Conservation (phyloP, 2,113 vertebrate species). For the human region DNA sequence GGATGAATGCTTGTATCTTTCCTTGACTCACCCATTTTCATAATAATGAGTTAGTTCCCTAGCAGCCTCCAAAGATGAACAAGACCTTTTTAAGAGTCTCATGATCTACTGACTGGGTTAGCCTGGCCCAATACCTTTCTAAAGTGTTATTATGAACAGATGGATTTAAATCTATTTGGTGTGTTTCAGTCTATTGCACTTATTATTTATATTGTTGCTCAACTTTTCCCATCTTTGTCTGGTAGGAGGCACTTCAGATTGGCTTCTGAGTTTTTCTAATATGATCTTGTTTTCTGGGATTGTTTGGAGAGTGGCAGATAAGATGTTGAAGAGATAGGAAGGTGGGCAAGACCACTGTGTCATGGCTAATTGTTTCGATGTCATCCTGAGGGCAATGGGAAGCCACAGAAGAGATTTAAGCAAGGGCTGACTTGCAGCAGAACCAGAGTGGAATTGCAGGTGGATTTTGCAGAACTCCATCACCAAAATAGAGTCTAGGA, state of each 20-base stretch:
- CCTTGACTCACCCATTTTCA: not conserved
- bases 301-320: not conserved
- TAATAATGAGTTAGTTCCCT: not conserved
- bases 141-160: not conserved
- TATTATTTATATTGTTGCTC: not conserved
- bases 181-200: not conserved
- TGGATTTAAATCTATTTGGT: not conserved
- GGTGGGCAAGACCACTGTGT: fast-evolving
- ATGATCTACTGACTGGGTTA: too few relatives aligned
- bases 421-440: not conserved
- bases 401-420: not conserved
- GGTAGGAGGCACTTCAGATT: not conserved
- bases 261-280: not conserved
- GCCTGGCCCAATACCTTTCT: not conserved
- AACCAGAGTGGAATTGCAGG: fast-evolving
- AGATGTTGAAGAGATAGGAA: not conserved
- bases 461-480: not conserved
- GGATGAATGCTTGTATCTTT: too few relatives aligned
- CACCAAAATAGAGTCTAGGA: not conserved
- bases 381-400: not conserved
- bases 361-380: fast-evolving
- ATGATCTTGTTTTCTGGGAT: not conserved
- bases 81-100: not conserved
- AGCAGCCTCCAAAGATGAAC: not conserved
- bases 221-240: not conserved